Base-by-base conservation (phyloP, 2,113 vertebrate species). In the Cepphus grylle region DNA sequence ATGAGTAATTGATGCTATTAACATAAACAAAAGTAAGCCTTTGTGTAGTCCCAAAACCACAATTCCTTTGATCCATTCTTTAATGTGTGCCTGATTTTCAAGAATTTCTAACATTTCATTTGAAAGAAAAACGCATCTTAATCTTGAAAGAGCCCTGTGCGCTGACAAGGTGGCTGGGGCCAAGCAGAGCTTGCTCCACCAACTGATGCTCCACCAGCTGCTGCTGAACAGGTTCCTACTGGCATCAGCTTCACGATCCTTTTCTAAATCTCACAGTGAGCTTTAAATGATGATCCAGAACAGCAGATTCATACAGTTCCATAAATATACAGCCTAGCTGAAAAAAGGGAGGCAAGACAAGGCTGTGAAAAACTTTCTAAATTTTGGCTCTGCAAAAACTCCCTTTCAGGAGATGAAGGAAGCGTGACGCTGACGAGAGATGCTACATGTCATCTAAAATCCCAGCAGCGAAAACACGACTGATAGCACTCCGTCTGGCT, bases 101-200 rank as follows among this genome's bases (percentile, higher is more conserved):
- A 95, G 94, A 84, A 23, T 95, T 96, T 94, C 90, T 96, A 97
- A 97, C 81, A 94, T 97, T 96, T 95, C 79, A 95, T 83, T 97
- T 97, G 69, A 96, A 96, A 70, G 52, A 79, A 59, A 95, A 96
- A 93, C 2, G 30, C 38, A 92, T 78, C 93, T 96, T 92, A 70
- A 93, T 89, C 97, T 95, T 79, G 90, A 94, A 96, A 95, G 90
- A 91, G 73, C 77, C 47, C 20, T 17, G 61, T 21, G 38, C 50
- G n/a, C n/a, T 62, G 61, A 67, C 59, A 65, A 59, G 62, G 62
- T 11, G 14, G 45, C 3, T 50, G 56, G 36, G 61, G 65, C 69
- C 56, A 43, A 56, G 65, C 40, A 66, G 62, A 62, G 50, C 32
- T 93, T 84, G 70, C 74, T 88, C 83, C 95, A 36, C 70, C 53